These are phyloP conservation scores for Microtus ochrogaster DNA, from an alignment of 2,113 vertebrate genomes.

Conservation along the genomic window DNA sequence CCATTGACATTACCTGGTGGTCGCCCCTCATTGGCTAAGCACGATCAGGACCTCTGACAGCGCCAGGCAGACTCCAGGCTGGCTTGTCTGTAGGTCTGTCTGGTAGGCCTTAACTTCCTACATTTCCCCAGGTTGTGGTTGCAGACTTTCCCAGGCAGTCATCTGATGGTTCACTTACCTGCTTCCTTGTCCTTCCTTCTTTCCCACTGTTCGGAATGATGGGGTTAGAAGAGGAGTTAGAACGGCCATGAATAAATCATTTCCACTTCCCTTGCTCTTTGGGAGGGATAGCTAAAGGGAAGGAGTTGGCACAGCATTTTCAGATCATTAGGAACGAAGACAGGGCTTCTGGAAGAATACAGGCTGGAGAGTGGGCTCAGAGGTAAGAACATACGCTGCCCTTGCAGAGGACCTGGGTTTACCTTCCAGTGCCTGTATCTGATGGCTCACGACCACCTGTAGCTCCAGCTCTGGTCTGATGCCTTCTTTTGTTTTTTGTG, in stretches of 20 bases:
- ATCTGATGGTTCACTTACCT: constrained; percentile 33
- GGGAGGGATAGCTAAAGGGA: background rate
- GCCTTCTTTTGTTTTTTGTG: background rate
- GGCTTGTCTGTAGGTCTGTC: too few species aligned
- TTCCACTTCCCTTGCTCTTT: background rate
- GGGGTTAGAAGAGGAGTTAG: background rate
- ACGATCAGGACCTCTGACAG: too few species aligned
- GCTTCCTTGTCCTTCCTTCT: constrained; percentile 59
- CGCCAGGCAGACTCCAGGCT: too few species aligned
- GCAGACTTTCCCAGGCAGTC: background rate
- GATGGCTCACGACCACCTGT: too few species aligned
- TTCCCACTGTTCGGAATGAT: background rate
- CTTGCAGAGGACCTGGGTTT: background rate
- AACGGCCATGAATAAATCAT: background rate
- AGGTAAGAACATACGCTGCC: background rate
- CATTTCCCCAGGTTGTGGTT: background rate
- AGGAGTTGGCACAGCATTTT: background rate
- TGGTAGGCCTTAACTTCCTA: too few species aligned
- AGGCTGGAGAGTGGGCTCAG: too few species aligned
- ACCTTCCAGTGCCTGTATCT: background rate
- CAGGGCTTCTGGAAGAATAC: background rate
- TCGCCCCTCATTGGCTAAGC: too few species aligned
- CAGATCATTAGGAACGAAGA: background rate
- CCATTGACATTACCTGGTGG: too few species aligned
- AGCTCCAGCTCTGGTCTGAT: background rate